Conservation (phyloP, 2,797 vertebrate genomes). For the Lagocephalus sceleratus region DNA sequence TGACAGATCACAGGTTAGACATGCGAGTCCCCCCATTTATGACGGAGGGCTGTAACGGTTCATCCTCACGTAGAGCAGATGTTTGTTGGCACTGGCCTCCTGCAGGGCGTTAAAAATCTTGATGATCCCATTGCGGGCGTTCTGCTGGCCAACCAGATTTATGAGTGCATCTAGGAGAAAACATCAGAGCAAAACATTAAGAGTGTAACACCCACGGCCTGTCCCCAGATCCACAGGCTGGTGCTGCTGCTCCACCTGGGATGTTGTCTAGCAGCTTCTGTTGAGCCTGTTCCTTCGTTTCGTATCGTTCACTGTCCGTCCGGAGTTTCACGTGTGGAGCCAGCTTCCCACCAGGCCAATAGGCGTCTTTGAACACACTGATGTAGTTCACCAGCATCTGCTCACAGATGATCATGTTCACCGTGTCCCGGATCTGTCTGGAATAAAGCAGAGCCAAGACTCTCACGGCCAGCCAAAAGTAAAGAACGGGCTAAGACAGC, state of each 20-base stretch:
- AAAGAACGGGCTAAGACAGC: not conserved
- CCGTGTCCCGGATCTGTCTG: constrained; percentile 97
- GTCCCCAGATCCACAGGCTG: not conserved
- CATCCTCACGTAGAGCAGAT: constrained; percentile 93
- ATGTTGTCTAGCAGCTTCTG: constrained; percentile 98
- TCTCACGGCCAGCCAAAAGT: too few relatives aligned
- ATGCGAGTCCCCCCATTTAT: not conserved
- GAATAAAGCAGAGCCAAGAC: not conserved
- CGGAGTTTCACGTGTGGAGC: constrained; percentile 78
- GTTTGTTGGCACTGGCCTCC: constrained; percentile 95
- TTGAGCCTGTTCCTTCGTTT: constrained; percentile 91
- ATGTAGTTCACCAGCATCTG: constrained; percentile 96
- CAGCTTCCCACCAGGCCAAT: constrained; percentile 92
- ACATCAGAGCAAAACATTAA: not conserved
- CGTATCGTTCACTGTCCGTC: constrained; percentile 79
- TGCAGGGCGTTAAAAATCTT: constrained; percentile 96
- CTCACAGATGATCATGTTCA: constrained; percentile 97
- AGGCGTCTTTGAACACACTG: constrained; percentile 88
- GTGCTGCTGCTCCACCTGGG: constrained; percentile 79
- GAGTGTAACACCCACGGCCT: not conserved
- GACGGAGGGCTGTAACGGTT: not conserved
- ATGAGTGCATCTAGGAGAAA: constrained; percentile 86
- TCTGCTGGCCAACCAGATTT: constrained; percentile 98
- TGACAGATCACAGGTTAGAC: constrained; percentile 11
- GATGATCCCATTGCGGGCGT: constrained; percentile 92